Conservation (phyloP, 2,888 invertebrate genomes). For the Perdita meconis region DNA sequence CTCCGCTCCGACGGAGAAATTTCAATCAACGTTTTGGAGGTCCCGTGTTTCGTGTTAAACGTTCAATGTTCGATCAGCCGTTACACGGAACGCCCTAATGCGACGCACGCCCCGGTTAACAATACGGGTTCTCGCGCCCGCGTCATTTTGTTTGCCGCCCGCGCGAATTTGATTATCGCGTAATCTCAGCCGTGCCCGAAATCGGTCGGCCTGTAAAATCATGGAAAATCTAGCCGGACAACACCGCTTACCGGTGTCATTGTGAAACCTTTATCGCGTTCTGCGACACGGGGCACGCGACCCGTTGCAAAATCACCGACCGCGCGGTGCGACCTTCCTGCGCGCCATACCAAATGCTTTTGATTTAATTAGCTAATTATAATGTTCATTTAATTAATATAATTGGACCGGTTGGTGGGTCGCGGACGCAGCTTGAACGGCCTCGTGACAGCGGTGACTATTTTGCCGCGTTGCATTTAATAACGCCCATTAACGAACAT, state of each 20-base stretch:
- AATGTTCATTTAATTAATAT: constrained; percentile 81
- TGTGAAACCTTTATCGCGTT: constrained; percentile 60
- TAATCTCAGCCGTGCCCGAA: constrained; percentile 55
- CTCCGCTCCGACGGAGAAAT: constrained; percentile 17
- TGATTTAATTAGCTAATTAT: constrained; percentile 80
- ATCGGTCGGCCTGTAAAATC: constrained; percentile 55
- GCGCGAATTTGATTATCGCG: constrained; percentile 56
- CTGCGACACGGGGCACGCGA: constrained; percentile 43
- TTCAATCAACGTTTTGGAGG: constrained; percentile 23
- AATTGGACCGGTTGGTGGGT: constrained; percentile 73
- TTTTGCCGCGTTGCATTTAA: constrained; percentile 80
- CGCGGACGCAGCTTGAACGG: constrained; percentile 59
- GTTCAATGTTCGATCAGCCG: constrained; percentile 19
- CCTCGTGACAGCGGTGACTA: constrained; percentile 68
- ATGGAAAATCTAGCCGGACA: constrained; percentile 56
- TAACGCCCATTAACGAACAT: constrained; percentile 82
- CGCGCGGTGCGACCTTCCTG: background rate
- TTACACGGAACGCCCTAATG: constrained; percentile 44
- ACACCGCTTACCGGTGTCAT: constrained; percentile 65
- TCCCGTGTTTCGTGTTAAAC: background rate
- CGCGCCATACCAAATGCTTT: constrained; percentile 65
- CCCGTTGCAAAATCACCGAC: constrained; percentile 43
- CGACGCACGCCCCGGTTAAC: constrained; percentile 40
- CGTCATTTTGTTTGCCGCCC: constrained; percentile 57
- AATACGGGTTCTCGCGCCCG: constrained; percentile 25